Evolutionary conservation across 2,888 invertebrate species (phyloP).

Genomic region (Malacosoma neustria): DNA sequence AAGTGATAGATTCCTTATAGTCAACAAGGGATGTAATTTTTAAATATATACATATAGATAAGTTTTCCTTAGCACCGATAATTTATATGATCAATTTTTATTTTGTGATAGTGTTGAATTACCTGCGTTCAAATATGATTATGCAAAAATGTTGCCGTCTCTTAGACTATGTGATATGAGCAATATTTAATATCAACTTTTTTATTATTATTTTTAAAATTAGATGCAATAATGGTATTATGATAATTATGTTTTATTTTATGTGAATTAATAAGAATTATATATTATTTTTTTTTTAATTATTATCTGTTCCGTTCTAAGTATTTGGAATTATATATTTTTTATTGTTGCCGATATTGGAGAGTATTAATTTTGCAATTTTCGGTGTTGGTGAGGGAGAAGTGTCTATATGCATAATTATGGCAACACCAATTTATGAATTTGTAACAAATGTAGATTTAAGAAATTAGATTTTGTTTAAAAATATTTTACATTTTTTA

Average conservation of each 20-base stretch:
- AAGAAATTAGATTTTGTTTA: not conserved
- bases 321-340: not conserved
- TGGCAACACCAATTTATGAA: not conserved
- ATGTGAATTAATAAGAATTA: not conserved
- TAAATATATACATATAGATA: not conserved
- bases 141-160: too few relatives aligned
- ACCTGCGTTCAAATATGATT: too few relatives aligned
- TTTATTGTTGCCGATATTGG: too few relatives aligned
- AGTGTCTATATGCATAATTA: not conserved
- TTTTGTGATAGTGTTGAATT: too few relatives aligned
- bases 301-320: not conserved
- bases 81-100: too few relatives aligned
- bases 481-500: conserved; percentile 1
- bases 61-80: not conserved
- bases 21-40: not conserved
- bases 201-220: too few relatives aligned
- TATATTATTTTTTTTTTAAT: not conserved
- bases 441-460: not conserved
- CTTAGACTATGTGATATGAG: too few relatives aligned
- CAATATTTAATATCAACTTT: too few relatives aligned
- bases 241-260: too few relatives aligned
- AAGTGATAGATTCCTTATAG: not conserved
- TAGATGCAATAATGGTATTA: too few relatives aligned
- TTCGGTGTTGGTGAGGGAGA: too few relatives aligned
- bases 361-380: too few relatives aligned